Evolutionary conservation across 1,140 invertebrate species (phyloP).

Genomic region (Pseudomyrmex flavicornis): DNA sequence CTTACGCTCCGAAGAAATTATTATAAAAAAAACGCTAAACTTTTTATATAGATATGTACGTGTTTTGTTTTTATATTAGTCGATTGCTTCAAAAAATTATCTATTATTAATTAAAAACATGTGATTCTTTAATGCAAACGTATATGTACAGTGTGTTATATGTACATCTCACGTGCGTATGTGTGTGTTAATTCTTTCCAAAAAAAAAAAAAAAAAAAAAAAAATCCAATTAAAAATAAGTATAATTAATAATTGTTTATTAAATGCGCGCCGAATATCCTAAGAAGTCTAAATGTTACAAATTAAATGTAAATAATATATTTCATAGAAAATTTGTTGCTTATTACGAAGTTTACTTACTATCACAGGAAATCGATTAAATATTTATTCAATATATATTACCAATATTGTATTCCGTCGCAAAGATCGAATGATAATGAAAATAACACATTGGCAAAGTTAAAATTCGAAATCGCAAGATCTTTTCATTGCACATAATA

Average conservation of each 20-base stretch:
- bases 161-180: neutral
- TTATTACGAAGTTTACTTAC: slow-evolving; percentile 59
- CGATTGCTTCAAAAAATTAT: neutral
- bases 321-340: slow-evolving; percentile 38
- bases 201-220: neutral
- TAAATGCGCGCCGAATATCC: slow-evolving; percentile 50
- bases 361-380: slow-evolving; percentile 58
- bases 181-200: slow-evolving; percentile 10
- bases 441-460: slow-evolving; percentile 51
- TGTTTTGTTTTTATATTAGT: slow-evolving; percentile 36
- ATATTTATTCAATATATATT: slow-evolving; percentile 43
- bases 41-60: slow-evolving; percentile 21
- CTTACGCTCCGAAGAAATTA: slow-evolving; percentile 12
- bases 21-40: neutral
- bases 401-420: slow-evolving; percentile 31
- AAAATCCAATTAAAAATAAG: slow-evolving; percentile 21
- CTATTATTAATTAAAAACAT: slow-evolving; percentile 2
- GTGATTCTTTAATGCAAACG: neutral
- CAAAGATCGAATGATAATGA: slow-evolving; percentile 7
- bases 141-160: neutral
- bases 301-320: slow-evolving; percentile 43
- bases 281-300: slow-evolving; percentile 25
- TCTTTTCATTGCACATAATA: slow-evolving; percentile 17
- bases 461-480: slow-evolving; percentile 58
- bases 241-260: slow-evolving; percentile 36